These are phyloP conservation scores for Carterocephalus palaemon DNA, from an alignment of 2,888 invertebrate genomes.

Conservation along the genomic window DNA sequence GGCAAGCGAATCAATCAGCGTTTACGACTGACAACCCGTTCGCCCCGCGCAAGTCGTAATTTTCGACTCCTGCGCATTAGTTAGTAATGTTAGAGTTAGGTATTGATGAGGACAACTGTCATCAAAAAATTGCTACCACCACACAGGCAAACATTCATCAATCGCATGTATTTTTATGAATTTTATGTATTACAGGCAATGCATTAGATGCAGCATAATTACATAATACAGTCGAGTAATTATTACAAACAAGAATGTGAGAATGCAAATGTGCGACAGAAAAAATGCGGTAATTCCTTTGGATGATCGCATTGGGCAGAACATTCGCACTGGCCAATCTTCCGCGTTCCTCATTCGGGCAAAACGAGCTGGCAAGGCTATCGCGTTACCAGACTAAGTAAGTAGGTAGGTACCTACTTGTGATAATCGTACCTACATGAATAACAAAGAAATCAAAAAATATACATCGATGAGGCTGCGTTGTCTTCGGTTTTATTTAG, in stretches of 20 bases:
- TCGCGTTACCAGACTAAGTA: slow-evolving; percentile 17
- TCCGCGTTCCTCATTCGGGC: slow-evolving; percentile 61
- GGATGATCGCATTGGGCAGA: slow-evolving; percentile 14
- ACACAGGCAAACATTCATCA: too few species aligned
- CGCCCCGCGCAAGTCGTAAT: too few species aligned
- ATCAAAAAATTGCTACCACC: too few species aligned
- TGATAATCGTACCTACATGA: slow-evolving; percentile 2
- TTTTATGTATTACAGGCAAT: too few species aligned
- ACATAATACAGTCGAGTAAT: not conserved
- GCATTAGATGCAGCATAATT: too few species aligned
- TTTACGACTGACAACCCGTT: too few species aligned
- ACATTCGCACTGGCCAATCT: slow-evolving; percentile 28
- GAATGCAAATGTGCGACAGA: slow-evolving; percentile 5
- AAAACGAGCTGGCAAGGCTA: slow-evolving; percentile 50
- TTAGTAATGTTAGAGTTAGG: too few species aligned
- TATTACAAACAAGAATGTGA: not conserved
- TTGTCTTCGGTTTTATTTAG: too few species aligned
- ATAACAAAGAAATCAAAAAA: slow-evolving; percentile 3
- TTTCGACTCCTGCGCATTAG: too few species aligned
- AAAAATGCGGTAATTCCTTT: slow-evolving; percentile 32
- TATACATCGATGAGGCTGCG: slow-evolving; percentile 6
- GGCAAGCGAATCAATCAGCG: too few species aligned
- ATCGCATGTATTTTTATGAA: too few species aligned
- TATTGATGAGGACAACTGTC: too few species aligned
- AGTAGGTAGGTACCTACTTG: slow-evolving; percentile 21